Evolutionary conservation across 2,797 vertebrate species (phyloP).

Genomic region (Pipistrellus pipistrellus): DNA sequence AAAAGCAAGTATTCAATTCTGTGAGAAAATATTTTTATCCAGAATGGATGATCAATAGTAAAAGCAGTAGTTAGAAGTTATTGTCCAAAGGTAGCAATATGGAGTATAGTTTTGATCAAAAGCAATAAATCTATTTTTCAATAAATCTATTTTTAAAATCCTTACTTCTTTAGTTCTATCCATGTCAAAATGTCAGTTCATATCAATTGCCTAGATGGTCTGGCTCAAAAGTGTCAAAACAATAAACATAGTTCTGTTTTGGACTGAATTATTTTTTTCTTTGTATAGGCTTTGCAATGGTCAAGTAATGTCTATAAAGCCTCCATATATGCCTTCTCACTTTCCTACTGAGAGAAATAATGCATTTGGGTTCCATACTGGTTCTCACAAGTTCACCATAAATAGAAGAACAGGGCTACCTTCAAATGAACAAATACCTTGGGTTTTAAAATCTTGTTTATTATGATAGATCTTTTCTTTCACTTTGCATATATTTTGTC

Average conservation of each 20-base stretch:
- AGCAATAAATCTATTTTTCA: conserved; percentile 27
- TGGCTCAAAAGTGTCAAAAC: conserved; percentile 42
- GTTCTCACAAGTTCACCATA: conserved; percentile 7
- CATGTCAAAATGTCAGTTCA: conserved; percentile 6
- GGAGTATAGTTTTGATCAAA: conserved; percentile 46
- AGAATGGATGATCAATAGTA: neutral
- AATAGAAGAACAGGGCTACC: neutral
- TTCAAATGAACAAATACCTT: neutral
- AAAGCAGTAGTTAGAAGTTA: conserved; percentile 41
- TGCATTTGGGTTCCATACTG: neutral
- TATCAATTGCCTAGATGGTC: conserved; percentile 32
- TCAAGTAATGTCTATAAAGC: conserved; percentile 5
- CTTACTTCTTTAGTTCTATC: neutral
- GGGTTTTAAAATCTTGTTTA: conserved; percentile 34
- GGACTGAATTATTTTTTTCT: neutral
- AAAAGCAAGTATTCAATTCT: conserved; percentile 1
- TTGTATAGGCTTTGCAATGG: neutral
- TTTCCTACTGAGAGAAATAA: conserved; percentile 20
- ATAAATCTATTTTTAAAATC: conserved; percentile 1
- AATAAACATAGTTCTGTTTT: conserved; percentile 17
- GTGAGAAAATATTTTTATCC: conserved; percentile 34
- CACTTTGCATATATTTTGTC: conserved; percentile 46
- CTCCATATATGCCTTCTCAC: neutral
- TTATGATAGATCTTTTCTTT: conserved; percentile 18
- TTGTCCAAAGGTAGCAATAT: conserved; percentile 19